These are phyloP conservation scores for Cecropterus lyciades DNA, from an alignment of 1,140 invertebrate genomes.

Conservation along the genomic window DNA sequence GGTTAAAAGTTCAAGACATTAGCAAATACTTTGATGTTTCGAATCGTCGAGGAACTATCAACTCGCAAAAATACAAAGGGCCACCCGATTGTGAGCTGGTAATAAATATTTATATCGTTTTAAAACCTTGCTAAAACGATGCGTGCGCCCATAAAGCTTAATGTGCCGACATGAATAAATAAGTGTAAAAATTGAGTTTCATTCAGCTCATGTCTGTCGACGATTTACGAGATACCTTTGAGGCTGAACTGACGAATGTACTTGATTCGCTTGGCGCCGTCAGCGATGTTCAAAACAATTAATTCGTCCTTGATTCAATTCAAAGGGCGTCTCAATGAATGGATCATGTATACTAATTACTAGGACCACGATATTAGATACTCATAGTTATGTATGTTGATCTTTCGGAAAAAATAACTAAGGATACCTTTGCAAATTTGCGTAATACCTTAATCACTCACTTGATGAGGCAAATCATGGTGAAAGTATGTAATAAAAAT, in stretches of 20 bases:
- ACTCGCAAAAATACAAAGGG: background rate
- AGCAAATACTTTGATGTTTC: too few species aligned
- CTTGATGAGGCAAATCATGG: too few species aligned
- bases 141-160: conserved; percentile 14
- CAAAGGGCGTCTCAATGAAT: conserved; percentile 19
- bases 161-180: conserved; percentile 28
- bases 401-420: too few species aligned
- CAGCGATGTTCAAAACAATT: conserved; percentile 37
- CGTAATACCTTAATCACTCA: too few species aligned
- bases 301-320: conserved; percentile 45
- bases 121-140: conserved; percentile 28
- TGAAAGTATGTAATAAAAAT: too few species aligned
- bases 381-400: too few species aligned
- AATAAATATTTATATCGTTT: conserved; percentile 24
- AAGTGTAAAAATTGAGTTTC: conserved; percentile 33
- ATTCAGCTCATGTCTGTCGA: conserved; percentile 51
- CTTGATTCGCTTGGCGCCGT: conserved; percentile 43
- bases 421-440: too few species aligned
- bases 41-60: background rate
- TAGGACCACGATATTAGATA: background rate
- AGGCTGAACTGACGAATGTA: conserved; percentile 43
- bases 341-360: conserved; percentile 8
- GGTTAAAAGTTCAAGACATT: too few species aligned
- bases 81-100: background rate
- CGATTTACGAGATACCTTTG: conserved; percentile 48